Percentiles rank a stretch among this genome's conserved stretches.
Evolutionary conservation across 2,888 invertebrate genomes (phyloP).

Genomic region (Plemyria rubiginata): DNA sequence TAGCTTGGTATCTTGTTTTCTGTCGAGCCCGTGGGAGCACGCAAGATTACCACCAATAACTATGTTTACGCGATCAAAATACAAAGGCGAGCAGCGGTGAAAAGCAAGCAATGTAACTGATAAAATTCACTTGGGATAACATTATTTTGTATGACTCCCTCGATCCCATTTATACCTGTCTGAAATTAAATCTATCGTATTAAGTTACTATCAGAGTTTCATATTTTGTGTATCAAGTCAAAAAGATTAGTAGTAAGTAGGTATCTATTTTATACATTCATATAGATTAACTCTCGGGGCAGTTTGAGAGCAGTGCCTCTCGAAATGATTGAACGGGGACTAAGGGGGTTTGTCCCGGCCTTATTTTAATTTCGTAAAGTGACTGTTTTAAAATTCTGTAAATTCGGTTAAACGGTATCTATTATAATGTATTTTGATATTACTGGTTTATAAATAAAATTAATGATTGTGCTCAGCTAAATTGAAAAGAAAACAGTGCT

Average conservation of each 20-base stretch:
- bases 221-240: slow-evolving; percentile 51
- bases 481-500: slow-evolving; percentile 46
- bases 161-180: slow-evolving; percentile 37
- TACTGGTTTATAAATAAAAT: slow-evolving; percentile 52
- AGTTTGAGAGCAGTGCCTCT: slow-evolving; percentile 72
- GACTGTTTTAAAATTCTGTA: slow-evolving; percentile 72
- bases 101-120: slow-evolving; percentile 41
- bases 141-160: slow-evolving; percentile 33
- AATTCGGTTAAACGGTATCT: slow-evolving; percentile 60
- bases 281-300: slow-evolving; percentile 70
- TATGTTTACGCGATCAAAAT: slow-evolving; percentile 41
- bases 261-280: slow-evolving; percentile 8
- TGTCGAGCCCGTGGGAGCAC: slow-evolving; percentile 39
- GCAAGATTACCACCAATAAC: slow-evolving; percentile 44
- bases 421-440: slow-evolving; percentile 54
- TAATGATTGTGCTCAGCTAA: slow-evolving; percentile 46
- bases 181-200: too few relatives aligned
- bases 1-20: slow-evolving; percentile 47
- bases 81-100: slow-evolving; percentile 36
- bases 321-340: slow-evolving; percentile 83
- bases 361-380: slow-evolving; percentile 84
- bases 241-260: slow-evolving; percentile 52
- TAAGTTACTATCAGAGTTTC: too few relatives aligned
- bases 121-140: slow-evolving; percentile 38
- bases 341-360: slow-evolving; percentile 74